These are phyloP conservation scores for Takifugu bimaculatus DNA, from an alignment of 2,113 vertebrate genomes.

Conservation along the genomic window DNA sequence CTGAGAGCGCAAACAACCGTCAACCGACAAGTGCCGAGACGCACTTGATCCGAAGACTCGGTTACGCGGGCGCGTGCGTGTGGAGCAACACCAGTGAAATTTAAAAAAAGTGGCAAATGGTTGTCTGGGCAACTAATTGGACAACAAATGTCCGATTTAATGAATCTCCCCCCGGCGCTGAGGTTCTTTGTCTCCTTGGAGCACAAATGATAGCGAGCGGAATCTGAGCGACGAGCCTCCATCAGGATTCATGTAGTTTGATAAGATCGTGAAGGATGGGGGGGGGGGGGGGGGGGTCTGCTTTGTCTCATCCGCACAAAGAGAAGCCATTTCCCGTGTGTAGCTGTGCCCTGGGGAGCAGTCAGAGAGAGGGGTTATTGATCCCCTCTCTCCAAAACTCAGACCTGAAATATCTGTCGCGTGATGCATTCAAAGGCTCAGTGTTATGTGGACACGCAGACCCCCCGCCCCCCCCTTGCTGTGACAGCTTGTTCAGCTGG, in stretches of 20 bases:
- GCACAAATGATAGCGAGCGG: conserved; percentile 5
- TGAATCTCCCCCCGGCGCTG: neutral
- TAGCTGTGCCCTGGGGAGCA: neutral
- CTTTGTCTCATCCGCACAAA: neutral
- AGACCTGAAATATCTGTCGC: conserved; percentile 3
- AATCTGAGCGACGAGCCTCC: neutral
- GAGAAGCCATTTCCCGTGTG: neutral
- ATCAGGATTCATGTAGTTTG: neutral
- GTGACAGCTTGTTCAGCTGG: no score
- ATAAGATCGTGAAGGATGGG: neutral
- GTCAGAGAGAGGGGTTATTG: neutral
- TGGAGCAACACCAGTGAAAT: conserved; percentile 28
- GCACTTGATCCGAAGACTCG: neutral
- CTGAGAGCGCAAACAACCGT: neutral
- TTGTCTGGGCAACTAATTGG: conserved; percentile 49
- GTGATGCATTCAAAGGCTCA: neutral
- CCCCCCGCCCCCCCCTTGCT: no score
- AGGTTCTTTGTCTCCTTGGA: neutral
- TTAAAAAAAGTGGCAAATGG: conserved; percentile 34
- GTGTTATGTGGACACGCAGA: no score
- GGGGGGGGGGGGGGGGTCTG: no score
- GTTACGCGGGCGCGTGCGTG: no score
- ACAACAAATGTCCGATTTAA: conserved; percentile 14
- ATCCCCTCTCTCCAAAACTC: conserved; percentile 17
- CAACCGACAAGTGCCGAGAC: neutral